Percentiles rank a stretch among this genome's conserved stretches.
Evolutionary conservation across 2,888 invertebrate species (phyloP).

Genomic region (Cephus rjabovi): DNA sequence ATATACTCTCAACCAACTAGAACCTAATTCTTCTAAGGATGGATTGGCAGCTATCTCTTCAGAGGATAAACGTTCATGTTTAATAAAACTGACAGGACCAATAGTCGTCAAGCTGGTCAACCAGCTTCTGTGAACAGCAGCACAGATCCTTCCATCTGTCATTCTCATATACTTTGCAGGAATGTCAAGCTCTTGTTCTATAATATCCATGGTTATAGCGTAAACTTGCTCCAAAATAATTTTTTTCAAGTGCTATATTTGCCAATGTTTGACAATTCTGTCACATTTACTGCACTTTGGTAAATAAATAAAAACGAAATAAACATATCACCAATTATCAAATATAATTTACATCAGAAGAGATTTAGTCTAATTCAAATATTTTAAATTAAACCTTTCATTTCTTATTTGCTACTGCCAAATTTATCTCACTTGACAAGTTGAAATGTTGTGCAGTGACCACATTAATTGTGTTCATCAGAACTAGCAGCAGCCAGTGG

Average conservation of each 20-base stretch:
- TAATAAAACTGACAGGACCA: slow-evolving; percentile 59
- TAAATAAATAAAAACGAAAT: background rate
- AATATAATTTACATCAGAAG: background rate
- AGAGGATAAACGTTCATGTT: slow-evolving; percentile 64
- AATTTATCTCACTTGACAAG: background rate
- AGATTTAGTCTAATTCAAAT: background rate
- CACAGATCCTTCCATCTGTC: slow-evolving; percentile 54
- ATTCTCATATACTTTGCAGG: slow-evolving; percentile 69
- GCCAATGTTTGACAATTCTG: background rate
- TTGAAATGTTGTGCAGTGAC: background rate
- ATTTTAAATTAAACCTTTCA: background rate
- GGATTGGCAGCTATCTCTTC: slow-evolving; percentile 70
- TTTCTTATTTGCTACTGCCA: background rate
- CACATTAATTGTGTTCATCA: too few species aligned
- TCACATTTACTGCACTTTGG: background rate
- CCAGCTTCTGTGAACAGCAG: slow-evolving; percentile 67
- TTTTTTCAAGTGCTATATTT: background rate
- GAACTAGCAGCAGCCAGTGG: too few species aligned
- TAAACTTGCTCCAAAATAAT: background rate
- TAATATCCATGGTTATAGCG: slow-evolving; percentile 71
- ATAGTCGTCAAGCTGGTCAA: slow-evolving; percentile 63
- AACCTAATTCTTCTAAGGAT: slow-evolving; percentile 64
- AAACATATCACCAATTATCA: background rate
- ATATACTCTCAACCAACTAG: slow-evolving; percentile 65
- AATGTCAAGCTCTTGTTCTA: slow-evolving; percentile 79